These are phyloP conservation scores for Dermatophagoides farinae DNA, from an alignment of 1,140 invertebrate species.

Conservation along the genomic window DNA sequence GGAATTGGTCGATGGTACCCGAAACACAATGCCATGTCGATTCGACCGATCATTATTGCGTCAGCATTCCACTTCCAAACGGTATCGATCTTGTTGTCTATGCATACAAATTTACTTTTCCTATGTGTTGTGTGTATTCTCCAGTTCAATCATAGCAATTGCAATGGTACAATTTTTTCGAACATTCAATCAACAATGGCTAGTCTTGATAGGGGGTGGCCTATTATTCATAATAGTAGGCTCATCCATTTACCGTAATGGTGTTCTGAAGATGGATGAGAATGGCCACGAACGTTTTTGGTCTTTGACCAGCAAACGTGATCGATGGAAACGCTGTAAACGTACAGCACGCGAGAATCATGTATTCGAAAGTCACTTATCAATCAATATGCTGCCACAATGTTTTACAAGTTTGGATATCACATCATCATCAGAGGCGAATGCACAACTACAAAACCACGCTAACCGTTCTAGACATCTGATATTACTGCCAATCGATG, in stretches of 20 bases:
- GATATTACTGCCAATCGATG: background rate
- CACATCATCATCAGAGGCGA: background rate
- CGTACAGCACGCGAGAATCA: background rate
- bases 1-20: no score
- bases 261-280: background rate
- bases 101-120: conserved; percentile 10
- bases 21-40: no score
- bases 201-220: background rate
- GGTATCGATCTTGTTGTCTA: background rate
- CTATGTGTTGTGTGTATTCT: conserved; percentile 7
- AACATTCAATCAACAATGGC: conserved; percentile 5
- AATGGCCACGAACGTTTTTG: background rate
- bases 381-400: conserved; percentile 15
- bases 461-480: background rate
- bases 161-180: background rate
- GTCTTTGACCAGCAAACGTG: background rate
- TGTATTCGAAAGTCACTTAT: conserved; percentile 8
- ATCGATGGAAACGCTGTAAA: background rate
- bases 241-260: conserved; percentile 9
- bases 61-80: no score
- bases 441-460: background rate
- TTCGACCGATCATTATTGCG: no score
- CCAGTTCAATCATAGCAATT: background rate
- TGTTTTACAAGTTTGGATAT: conserved; percentile 2
- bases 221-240: conserved; percentile 12